Evolutionary conservation across 2,113 vertebrate genomes (phyloP).

Genomic region (Pseudolaguvia tuberculata): DNA sequence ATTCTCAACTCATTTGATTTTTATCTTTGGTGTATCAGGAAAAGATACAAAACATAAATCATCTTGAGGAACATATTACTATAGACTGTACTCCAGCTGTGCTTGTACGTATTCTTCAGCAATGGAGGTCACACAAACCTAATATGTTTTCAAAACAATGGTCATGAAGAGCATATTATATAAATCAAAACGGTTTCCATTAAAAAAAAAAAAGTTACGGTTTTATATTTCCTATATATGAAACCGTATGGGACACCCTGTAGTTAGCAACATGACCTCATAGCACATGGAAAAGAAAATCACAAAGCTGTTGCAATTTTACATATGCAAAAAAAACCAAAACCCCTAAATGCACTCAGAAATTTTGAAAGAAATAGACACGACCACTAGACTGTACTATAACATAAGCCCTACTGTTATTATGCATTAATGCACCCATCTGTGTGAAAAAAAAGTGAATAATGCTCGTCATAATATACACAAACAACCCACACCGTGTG

Average conservation of each 20-base stretch:
- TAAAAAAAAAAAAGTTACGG: too few species aligned
- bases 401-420: neutral
- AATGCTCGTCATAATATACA: constrained; percentile 4
- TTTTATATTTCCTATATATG: too few species aligned
- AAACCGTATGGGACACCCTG: neutral
- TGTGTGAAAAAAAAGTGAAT: constrained; percentile 7
- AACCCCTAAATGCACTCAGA: constrained; percentile 11
- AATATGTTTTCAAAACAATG: too few species aligned
- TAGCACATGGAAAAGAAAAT: constrained; percentile 30
- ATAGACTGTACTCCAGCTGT: too few species aligned
- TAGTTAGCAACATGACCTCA: constrained; percentile 21
- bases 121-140: too few species aligned
- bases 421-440: neutral
- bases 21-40: too few species aligned
- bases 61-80: too few species aligned
- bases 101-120: too few species aligned
- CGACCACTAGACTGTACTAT: neutral
- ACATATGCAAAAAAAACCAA: constrained; percentile 18
- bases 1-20: too few species aligned
- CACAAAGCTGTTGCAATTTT: constrained; percentile 34
- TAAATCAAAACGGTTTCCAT: too few species aligned
- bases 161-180: too few species aligned
- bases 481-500: neutral
- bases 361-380: constrained; percentile 13
- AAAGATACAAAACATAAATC: too few species aligned